Percentiles rank a stretch among this genome's conserved stretches.
phyloP scores from a whole-genome alignment of 2,113 vertebrate genomes.

The Hemibagrus wyckioides region DNA sequence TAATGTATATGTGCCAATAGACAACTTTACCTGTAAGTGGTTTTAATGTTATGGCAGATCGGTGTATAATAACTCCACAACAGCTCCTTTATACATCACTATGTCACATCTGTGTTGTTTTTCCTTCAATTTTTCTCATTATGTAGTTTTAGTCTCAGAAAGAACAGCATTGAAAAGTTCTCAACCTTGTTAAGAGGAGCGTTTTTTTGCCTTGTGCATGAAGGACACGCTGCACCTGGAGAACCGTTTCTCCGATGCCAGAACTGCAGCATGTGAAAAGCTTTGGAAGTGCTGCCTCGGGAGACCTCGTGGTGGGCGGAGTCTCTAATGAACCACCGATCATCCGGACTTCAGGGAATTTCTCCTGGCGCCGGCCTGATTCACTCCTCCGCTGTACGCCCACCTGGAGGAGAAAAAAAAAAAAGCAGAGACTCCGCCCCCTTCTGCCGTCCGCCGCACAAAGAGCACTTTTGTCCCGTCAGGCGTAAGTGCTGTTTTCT shows the following conservation, averaged over 20 bases:
- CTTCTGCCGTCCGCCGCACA: constrained; percentile 38
- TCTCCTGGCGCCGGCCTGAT: constrained; percentile 40
- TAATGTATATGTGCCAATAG: no score
- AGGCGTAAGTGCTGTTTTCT: constrained; percentile 29
- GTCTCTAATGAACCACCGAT: constrained; percentile 33
- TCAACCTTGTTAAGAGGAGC: no score
- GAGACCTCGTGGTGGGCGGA: constrained; percentile 15
- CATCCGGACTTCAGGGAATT: constrained; percentile 51
- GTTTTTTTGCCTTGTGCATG: not conserved
- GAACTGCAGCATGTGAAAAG: not conserved
- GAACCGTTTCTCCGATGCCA: not conserved
- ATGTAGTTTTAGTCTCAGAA: not conserved
- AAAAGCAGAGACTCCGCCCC: constrained; percentile 40
- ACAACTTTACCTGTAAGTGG: no score
- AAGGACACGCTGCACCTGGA: not conserved
- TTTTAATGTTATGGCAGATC: no score
- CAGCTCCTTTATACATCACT: no score
- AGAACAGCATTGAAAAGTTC: not conserved
- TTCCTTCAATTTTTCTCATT: not conserved
- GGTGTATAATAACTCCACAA: no score
- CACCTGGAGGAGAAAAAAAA: constrained; percentile 46
- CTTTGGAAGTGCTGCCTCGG: not conserved
- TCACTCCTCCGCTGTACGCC: constrained; percentile 47
- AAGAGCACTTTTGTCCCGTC: constrained; percentile 48
- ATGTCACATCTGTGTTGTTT: not conserved